Conservation (phyloP, 2,797 vertebrate genomes). For the Brachyalestes nurse region DNA sequence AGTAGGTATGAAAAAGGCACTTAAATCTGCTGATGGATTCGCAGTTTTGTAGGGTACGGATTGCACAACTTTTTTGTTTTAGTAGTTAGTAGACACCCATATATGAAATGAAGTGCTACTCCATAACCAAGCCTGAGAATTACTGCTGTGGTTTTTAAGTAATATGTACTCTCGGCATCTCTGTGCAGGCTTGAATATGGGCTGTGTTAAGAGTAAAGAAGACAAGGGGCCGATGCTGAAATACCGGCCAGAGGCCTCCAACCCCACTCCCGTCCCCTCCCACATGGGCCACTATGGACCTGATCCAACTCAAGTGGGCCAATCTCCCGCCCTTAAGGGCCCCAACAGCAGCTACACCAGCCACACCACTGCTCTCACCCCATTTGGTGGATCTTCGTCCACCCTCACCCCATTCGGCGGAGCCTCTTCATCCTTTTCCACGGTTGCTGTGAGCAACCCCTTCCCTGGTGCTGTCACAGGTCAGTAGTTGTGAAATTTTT, state of each 20-base stretch:
- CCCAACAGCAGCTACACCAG: slow-evolving; percentile 88
- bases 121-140: no score
- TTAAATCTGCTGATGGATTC: no score
- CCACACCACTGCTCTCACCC: slow-evolving; percentile 79
- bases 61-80: no score
- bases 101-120: no score
- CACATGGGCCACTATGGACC: slow-evolving; percentile 87
- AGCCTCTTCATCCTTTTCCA: slow-evolving; percentile 86
- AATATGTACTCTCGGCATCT: not conserved
- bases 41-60: no score
- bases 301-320: slow-evolving; percentile 85
- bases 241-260: slow-evolving; percentile 85
- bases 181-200: slow-evolving; percentile 87
- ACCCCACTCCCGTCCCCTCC: slow-evolving; percentile 74
- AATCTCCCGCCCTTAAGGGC: slow-evolving; percentile 84
- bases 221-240: slow-evolving; percentile 89
- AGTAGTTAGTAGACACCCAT: no score
- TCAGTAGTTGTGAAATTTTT: slow-evolving; percentile 66
- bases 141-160: not conserved
- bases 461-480: slow-evolving; percentile 90
- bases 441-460: slow-evolving; percentile 86
- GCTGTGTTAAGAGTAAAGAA: slow-evolving; percentile 97
- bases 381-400: slow-evolving; percentile 76
- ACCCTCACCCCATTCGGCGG: slow-evolving; percentile 93
- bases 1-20: no score